A percentile compares a stretch with the other conserved stretches of the same genome.
phyloP scores from a whole-genome alignment of 2,113 vertebrate species.

The Ammospiza nelsoni region DNA sequence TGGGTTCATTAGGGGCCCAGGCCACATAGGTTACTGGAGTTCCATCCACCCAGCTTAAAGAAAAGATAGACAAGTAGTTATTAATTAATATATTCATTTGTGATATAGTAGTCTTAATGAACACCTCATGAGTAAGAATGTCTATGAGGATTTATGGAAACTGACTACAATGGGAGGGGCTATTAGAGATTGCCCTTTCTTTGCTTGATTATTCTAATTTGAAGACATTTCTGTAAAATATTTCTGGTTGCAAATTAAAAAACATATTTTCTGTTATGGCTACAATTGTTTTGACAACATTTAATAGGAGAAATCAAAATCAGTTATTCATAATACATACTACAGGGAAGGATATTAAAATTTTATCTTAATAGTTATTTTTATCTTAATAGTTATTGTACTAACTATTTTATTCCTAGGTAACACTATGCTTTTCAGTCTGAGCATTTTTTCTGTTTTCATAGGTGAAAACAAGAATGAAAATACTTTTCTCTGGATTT shows the following conservation, averaged over 20 bases:
- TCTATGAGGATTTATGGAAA: neutral
- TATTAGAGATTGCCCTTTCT: neutral
- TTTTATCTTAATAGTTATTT: neutral
- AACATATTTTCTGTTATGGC: neutral
- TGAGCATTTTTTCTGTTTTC: neutral
- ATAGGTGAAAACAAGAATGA: neutral
- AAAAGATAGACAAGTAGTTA: neutral
- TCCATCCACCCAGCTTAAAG: slow-evolving; percentile 88
- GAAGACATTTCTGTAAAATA: neutral
- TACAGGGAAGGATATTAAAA: neutral
- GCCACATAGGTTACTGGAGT: slow-evolving; percentile 84
- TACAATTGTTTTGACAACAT: neutral
- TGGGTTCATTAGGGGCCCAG: slow-evolving; percentile 90
- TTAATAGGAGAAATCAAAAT: neutral
- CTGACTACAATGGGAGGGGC: neutral
- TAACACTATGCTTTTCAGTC: neutral
- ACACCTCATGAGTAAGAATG: neutral
- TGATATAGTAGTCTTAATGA: neutral
- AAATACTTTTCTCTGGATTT: neutral
- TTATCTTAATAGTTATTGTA: neutral
- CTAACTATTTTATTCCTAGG: neutral
- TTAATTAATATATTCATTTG: neutral
- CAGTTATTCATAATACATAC: neutral
- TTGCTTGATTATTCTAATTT: neutral
- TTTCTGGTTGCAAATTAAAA: neutral